Percentiles rank a stretch among this genome's conserved stretches.
These are phyloP conservation scores for Calidris pygmaea DNA, from an alignment of 2,113 vertebrate genomes.

Conservation along the genomic window DNA sequence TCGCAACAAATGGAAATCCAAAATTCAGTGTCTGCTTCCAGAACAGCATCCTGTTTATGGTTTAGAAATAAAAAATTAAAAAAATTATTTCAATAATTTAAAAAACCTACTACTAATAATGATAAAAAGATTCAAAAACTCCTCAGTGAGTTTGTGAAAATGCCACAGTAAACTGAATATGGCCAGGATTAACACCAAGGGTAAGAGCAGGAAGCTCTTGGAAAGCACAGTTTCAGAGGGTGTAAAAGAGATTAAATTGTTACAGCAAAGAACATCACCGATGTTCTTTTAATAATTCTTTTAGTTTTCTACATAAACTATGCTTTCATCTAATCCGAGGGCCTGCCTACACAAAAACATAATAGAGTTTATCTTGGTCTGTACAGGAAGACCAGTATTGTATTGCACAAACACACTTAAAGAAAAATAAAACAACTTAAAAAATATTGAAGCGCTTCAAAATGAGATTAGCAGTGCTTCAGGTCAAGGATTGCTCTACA, in stretches of 20 bases:
- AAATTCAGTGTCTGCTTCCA: conserved; percentile 90
- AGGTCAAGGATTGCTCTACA: neutral
- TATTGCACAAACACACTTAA: neutral
- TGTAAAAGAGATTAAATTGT: neutral
- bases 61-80: neutral
- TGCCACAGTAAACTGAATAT: neutral
- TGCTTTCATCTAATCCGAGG: neutral
- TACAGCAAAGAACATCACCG: neutral
- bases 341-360: neutral
- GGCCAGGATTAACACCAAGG: neutral
- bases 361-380: neutral
- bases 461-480: neutral
- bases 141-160: neutral
- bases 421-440: neutral
- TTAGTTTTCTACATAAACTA: neutral
- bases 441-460: neutral
- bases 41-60: conserved; percentile 79
- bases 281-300: neutral
- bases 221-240: neutral
- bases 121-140: neutral
- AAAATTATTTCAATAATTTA: neutral
- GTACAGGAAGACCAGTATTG: neutral
- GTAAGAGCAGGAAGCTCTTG: neutral
- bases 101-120: neutral
- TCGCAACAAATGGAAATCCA: conserved; percentile 90